These are phyloP conservation scores for Eupithecia inturbata DNA, from an alignment of 2,888 invertebrate genomes.

Conservation along the genomic window DNA sequence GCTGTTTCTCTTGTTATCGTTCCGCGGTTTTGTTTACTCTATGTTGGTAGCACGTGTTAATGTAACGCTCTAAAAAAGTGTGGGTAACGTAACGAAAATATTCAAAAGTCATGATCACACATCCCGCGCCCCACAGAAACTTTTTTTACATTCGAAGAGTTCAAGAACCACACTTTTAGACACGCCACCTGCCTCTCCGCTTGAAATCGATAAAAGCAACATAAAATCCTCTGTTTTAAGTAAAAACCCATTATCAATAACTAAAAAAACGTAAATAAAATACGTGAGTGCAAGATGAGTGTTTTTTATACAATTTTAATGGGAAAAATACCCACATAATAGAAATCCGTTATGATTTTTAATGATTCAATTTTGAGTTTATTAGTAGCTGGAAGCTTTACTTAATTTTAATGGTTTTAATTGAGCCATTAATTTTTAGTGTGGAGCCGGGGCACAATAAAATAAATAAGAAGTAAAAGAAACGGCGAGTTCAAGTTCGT, in stretches of 20 bases:
- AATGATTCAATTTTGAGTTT: slow-evolving; percentile 40
- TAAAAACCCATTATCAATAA: slow-evolving; percentile 71
- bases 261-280: slow-evolving; percentile 64
- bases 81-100: slow-evolving; percentile 49
- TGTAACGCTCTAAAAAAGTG: slow-evolving; percentile 56
- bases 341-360: slow-evolving; percentile 42
- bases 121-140: slow-evolving; percentile 34
- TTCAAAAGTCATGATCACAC: slow-evolving; percentile 57
- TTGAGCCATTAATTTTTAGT: slow-evolving; percentile 50
- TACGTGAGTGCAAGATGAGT: slow-evolving; percentile 46
- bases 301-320: slow-evolving; percentile 39
- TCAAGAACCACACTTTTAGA: slow-evolving; percentile 45
- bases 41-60: slow-evolving; percentile 70
- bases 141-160: slow-evolving; percentile 41
- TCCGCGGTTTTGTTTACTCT: slow-evolving; percentile 57
- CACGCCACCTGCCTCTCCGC: slow-evolving; percentile 55
- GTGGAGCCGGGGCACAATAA: slow-evolving; percentile 44
- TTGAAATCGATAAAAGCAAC: slow-evolving; percentile 62
- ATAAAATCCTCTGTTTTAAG: slow-evolving; percentile 62
- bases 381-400: slow-evolving; percentile 46
- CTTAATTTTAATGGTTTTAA: slow-evolving; percentile 50
- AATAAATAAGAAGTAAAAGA: slow-evolving; percentile 35
- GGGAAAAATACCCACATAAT: slow-evolving; percentile 41
- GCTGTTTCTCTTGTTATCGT: slow-evolving; percentile 48
- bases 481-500: slow-evolving; percentile 37